These are phyloP conservation scores for Leucosticte australis DNA, from an alignment of 2,113 vertebrate species.

Conservation along the genomic window DNA sequence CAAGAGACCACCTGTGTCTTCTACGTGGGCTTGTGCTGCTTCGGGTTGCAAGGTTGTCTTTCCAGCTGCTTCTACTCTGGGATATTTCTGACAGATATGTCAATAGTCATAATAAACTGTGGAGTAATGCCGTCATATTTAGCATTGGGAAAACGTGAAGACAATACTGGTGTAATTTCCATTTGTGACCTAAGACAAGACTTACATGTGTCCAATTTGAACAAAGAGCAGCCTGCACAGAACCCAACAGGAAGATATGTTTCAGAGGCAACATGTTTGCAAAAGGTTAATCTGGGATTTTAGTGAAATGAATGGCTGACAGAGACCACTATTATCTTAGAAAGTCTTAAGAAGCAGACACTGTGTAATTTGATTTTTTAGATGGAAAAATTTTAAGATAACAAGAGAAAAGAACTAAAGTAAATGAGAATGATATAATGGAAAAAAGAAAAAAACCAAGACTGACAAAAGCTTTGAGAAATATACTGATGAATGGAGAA, in stretches of 20 bases:
- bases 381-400: conserved; percentile 2
- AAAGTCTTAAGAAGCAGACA: background rate
- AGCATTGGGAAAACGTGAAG: background rate
- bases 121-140: background rate
- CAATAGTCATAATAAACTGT: background rate
- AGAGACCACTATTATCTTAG: background rate
- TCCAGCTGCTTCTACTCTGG: background rate
- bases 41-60: background rate
- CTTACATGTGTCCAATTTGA: background rate
- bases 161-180: background rate
- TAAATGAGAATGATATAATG: conserved; percentile 23
- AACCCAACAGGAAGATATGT: background rate
- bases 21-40: background rate
- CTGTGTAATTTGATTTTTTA: conserved; percentile 36
- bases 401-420: conserved; percentile 16
- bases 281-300: conserved; percentile 17
- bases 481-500: background rate
- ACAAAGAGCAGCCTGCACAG: background rate
- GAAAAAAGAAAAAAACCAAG: background rate
- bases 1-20: background rate
- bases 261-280: conserved; percentile 6
- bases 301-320: background rate
- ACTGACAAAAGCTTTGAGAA: conserved; percentile 7
- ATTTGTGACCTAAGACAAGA: background rate
- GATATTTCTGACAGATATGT: background rate